Evolutionary conservation across 2,797 vertebrate species (phyloP).

Genomic region (Manis javanica): DNA sequence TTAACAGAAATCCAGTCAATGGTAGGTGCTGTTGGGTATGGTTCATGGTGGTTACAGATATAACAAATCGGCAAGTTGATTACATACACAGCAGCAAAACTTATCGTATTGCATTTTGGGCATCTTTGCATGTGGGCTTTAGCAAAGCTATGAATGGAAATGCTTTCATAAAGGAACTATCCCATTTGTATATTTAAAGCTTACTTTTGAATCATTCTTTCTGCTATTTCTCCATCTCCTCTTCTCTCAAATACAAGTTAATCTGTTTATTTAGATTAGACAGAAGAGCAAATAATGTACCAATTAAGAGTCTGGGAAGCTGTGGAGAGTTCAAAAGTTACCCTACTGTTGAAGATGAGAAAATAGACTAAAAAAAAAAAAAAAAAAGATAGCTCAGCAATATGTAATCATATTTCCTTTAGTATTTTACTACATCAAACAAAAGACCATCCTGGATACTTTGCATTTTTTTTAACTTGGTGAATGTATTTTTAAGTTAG

Average conservation of each 20-base stretch:
- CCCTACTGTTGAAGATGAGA: background rate
- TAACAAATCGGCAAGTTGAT: background rate
- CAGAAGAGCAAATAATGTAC: conserved; percentile 31
- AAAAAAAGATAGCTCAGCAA: background rate
- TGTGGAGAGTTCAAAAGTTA: conserved; percentile 13
- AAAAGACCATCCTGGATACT: background rate
- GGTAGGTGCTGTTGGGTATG: background rate
- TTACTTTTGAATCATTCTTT: conserved; percentile 55
- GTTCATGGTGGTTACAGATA: background rate
- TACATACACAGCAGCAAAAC: background rate
- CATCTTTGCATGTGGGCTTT: background rate
- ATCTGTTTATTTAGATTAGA: conserved; percentile 64
- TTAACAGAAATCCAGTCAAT: conserved; percentile 14
- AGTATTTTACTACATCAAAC: background rate
- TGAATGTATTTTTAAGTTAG: conserved; percentile 20
- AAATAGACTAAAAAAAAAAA: conserved; percentile 17
- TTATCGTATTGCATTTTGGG: background rate
- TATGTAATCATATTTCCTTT: conserved; percentile 35
- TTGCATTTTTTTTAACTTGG: conserved; percentile 8
- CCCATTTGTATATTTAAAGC: conserved; percentile 18
- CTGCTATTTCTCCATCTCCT: conserved; percentile 42
- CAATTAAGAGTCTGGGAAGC: conserved; percentile 13
- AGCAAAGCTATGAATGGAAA: conserved; percentile 2
- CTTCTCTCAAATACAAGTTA: conserved; percentile 46
- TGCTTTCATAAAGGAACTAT: conserved; percentile 40